Evolutionary conservation across 2,113 vertebrate species (phyloP), one percentile per base, ranked within the genome.

Genomic region (Macaca nemestrina): DNA sequence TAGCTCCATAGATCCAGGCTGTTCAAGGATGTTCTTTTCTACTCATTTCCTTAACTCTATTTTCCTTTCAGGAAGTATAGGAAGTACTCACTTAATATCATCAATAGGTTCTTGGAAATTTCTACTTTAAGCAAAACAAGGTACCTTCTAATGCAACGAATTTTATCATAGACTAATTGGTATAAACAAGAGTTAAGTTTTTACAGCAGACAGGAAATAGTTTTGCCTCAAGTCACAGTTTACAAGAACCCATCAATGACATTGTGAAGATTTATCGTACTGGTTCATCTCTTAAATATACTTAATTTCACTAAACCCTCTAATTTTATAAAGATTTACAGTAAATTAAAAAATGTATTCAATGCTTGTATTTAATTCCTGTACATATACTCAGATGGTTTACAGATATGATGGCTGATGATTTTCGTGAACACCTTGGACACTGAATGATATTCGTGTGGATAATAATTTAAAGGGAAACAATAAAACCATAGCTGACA

Each of bases 381-480:
- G 9, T 18, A 59, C 0, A 23, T 18, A 38, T 2, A 43, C 3
- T 70, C 0, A 1, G 68, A 18, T 1, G 45, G 14, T n/a, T 23
- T 8, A 13, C 22, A 18, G 10, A 68, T 17, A 23, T 4, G 5
- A 8, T 9, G 10, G 4, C 57, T 57, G 64, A 23, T 4, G 45
- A 35, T 43, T 82, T 64, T 89, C 43, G 30, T 43, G 59, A 50
- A 32, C 9, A 11, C 52, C 43, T 59, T 57, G 20, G 20, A 59
- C 61, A 64, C 40, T 32, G 38, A 90, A n/a, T 11, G 43, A 40
- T 45, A 55, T 6, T 35, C 22, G 17, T n/a, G 16, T 5, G n/a
- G 52, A 75, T 73, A 55, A 43, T n/a, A 52, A 86, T 8, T 84
- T 55, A 79, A 78, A 85, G 38, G 22, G 48, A 92, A 83, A 79